Conservation (phyloP, 2,113 vertebrate species). For the Ceyx cyanopectus region DNA sequence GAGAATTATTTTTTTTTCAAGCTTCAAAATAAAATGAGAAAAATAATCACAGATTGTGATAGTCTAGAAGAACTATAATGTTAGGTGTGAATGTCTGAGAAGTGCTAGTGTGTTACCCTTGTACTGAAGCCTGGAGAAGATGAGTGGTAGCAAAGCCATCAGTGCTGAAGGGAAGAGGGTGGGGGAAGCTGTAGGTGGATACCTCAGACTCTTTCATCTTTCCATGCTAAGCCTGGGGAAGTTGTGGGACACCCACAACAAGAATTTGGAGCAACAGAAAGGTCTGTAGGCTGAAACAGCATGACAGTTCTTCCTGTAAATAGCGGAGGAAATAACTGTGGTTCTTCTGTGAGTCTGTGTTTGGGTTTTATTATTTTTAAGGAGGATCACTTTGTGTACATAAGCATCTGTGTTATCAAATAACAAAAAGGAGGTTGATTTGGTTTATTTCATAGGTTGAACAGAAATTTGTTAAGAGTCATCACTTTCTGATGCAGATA, state of each 20-base stretch:
- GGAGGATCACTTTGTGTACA: not conserved
- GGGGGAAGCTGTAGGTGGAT: not conserved
- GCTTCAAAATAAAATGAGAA: not conserved
- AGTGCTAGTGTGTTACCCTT: not conserved
- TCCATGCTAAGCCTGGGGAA: not conserved
- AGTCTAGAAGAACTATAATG: not conserved
- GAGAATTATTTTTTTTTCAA: not conserved
- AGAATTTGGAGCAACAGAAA: not conserved
- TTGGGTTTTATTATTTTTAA: not conserved
- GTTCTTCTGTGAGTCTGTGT: not conserved
- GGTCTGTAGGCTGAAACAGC: not conserved
- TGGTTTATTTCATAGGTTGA: not conserved
- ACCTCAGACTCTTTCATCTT: not conserved
- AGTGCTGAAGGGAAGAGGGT: not conserved
- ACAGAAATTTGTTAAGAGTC: not conserved
- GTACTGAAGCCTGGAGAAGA: not conserved
- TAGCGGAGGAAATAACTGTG: slow-evolving; percentile 30
- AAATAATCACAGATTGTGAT: not conserved
- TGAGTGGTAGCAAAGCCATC: not conserved
- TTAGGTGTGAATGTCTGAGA: not conserved
- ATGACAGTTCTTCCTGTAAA: not conserved
- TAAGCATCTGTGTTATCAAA: not conserved
- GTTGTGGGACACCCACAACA: not conserved
- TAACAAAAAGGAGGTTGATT: not conserved
- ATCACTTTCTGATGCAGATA: not conserved